Evolutionary conservation across 2,888 invertebrate species (phyloP).

Genomic region (Napeogenes sylphis): DNA sequence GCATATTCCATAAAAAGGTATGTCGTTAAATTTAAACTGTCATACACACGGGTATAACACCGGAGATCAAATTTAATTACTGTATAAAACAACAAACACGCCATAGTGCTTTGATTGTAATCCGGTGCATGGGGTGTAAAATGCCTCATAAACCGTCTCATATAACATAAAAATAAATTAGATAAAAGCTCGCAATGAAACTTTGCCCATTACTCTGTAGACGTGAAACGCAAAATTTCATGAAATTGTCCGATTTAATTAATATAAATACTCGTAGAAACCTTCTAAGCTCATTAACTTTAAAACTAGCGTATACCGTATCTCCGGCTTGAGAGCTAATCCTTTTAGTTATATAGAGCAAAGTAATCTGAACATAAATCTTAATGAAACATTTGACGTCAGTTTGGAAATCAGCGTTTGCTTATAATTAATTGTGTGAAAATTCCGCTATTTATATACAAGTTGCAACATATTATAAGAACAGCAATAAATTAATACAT

Average conservation of each 20-base stretch:
- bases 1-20: too few species aligned
- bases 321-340: constrained; percentile 15
- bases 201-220: constrained; percentile 63
- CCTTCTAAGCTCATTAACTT: constrained; percentile 35
- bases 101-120: constrained; percentile 43
- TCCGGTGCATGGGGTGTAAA: constrained; percentile 59
- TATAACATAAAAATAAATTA: constrained; percentile 75
- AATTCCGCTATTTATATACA: background rate
- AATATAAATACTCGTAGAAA: constrained; percentile 57
- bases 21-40: background rate
- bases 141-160: constrained; percentile 63
- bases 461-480: too few species aligned
- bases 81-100: constrained; percentile 22
- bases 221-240: constrained; percentile 64
- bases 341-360: constrained; percentile 23
- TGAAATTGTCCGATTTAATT: constrained; percentile 68
- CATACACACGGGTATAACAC: background rate
- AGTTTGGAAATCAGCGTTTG: constrained; percentile 13
- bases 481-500: too few species aligned
- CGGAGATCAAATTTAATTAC: constrained; percentile 12
- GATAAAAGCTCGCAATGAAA: constrained; percentile 73
- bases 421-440: constrained; percentile 31
- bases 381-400: constrained; percentile 20
- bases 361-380: constrained; percentile 23
- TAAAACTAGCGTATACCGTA: constrained; percentile 22